Conservation (phyloP, 2,888 invertebrate species). For the Schizaphis graminum region DNA sequence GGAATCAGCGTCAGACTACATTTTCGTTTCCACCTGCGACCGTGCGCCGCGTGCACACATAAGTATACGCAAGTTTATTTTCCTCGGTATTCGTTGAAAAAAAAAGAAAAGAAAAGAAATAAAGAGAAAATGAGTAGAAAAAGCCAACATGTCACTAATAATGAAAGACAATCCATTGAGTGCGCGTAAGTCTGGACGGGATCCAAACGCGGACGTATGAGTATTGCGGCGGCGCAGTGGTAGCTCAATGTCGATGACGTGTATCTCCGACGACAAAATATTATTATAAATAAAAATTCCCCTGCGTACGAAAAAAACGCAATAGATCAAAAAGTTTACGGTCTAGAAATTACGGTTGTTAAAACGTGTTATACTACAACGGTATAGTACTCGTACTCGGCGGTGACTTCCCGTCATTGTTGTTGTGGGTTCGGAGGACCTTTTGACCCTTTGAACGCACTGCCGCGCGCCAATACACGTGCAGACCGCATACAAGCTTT, state of each 20-base stretch:
- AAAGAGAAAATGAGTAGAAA: not conserved
- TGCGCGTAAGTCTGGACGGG: not conserved
- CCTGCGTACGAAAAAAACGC: not conserved
- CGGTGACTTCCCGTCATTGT: conserved; percentile 63
- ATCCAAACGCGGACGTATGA: conserved; percentile 31
- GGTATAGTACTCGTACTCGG: not conserved
- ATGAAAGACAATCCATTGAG: conserved; percentile 50
- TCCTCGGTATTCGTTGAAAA: not conserved
- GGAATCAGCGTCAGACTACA: not conserved
- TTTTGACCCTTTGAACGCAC: conserved; percentile 52
- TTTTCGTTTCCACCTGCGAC: conserved; percentile 10
- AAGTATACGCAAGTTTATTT: not conserved
- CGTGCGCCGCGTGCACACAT: not conserved
- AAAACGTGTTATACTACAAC: conserved; percentile 35
- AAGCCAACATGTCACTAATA: conserved; percentile 34
- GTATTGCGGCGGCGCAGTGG: not conserved
- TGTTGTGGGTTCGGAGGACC: conserved; percentile 49
- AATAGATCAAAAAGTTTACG: conserved; percentile 55
- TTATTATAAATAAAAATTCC: conserved; percentile 40
- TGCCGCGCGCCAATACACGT: not conserved
- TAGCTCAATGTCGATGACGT: conserved; percentile 34
- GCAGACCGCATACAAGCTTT: conserved; percentile 11
- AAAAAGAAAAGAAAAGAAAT: not conserved
- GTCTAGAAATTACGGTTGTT: conserved; percentile 57
- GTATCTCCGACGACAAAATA: conserved; percentile 50